A percentile compares a stretch with the other conserved stretches of the same genome.
Evolutionary conservation across 2,113 vertebrate species (phyloP).

Genomic region (Paracanthobrama guichenoti): DNA sequence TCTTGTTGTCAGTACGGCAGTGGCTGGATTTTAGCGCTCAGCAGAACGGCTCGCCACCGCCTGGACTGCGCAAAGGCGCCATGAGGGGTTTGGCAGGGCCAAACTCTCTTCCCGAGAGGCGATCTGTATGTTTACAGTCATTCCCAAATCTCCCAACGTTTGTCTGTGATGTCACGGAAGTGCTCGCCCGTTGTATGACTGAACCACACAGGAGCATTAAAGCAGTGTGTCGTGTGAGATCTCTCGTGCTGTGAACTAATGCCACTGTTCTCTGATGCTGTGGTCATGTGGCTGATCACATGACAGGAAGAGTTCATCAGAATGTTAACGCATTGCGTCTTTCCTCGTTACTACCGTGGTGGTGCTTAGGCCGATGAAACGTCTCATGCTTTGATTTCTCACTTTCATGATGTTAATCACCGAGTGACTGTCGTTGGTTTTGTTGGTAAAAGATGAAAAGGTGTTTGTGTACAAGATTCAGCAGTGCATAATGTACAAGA

Average conservation of each 20-base stretch:
- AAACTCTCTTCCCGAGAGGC: background rate
- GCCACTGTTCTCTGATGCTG: background rate
- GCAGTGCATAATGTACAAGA: too few relatives aligned
- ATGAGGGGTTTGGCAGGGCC: background rate
- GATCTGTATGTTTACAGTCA: constrained; percentile 11
- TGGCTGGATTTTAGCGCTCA: background rate
- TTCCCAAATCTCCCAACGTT: background rate
- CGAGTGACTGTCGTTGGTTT: too few relatives aligned
- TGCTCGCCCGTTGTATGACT: background rate
- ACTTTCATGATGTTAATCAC: background rate
- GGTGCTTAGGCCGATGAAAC: background rate
- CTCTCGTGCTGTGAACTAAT: too few relatives aligned
- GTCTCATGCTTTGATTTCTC: background rate
- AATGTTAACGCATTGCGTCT: background rate
- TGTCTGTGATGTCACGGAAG: background rate
- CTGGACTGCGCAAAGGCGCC: too few relatives aligned
- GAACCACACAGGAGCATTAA: background rate
- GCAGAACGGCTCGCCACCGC: too few relatives aligned
- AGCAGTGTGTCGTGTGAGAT: too few relatives aligned
- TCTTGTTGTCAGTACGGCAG: background rate
- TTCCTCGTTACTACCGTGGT: background rate
- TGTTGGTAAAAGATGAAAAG: too few relatives aligned
- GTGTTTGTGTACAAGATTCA: too few relatives aligned
- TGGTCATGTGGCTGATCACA: background rate
- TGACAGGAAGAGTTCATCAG: background rate